A percentile compares a stretch with the other conserved stretches of the same genome.
Evolutionary conservation across 2,113 vertebrate genomes (phyloP).

Genomic region (Candoia aspera): DNA sequence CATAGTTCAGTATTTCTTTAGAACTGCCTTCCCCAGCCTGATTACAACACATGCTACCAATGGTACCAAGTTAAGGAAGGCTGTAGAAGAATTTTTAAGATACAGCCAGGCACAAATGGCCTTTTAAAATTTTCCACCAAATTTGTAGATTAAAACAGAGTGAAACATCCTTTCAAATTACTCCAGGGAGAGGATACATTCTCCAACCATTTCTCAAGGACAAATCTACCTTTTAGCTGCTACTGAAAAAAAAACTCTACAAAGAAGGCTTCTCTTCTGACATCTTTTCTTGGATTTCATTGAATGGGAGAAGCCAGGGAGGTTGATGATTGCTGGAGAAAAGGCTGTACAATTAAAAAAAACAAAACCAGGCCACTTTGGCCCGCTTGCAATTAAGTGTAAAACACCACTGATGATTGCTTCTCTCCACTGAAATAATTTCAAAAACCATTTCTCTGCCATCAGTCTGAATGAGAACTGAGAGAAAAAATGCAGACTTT

Average conservation of each 20-base stretch:
- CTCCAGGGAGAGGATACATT: background rate
- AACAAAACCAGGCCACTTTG: background rate
- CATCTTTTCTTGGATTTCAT: background rate
- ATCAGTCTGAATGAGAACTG: background rate
- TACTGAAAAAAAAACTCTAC: background rate
- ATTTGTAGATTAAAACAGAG: background rate
- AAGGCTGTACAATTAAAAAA: background rate
- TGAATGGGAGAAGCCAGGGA: background rate
- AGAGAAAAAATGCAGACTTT: background rate
- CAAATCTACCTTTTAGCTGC: background rate
- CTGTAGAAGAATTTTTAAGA: background rate
- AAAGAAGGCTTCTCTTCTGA: background rate
- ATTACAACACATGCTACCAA: background rate
- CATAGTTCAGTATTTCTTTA: background rate
- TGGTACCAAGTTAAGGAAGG: background rate
- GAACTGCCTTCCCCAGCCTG: background rate
- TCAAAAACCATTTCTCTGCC: background rate
- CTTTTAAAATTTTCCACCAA: background rate
- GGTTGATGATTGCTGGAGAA: background rate
- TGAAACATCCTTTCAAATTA: background rate
- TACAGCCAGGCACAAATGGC: background rate
- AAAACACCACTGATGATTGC: background rate
- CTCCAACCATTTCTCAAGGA: background rate
- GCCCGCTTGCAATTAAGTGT: background rate
- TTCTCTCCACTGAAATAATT: background rate